These are phyloP conservation scores for Hyaena hyaena DNA, from an alignment of 2,113 vertebrate species.

Conservation along the genomic window DNA sequence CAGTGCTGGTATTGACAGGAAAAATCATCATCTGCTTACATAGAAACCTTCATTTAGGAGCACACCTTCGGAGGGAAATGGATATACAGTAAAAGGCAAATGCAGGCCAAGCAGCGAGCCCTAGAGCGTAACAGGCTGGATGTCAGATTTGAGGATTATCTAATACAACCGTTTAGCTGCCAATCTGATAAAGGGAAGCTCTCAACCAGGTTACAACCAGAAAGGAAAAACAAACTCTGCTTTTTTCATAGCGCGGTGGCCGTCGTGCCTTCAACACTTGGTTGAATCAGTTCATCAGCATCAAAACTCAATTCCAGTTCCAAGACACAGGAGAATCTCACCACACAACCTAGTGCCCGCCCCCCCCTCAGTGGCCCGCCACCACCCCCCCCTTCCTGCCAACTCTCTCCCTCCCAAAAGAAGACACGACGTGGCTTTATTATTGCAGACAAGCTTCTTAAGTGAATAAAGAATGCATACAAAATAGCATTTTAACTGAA, in stretches of 20 bases:
- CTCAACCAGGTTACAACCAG: constrained; percentile 84
- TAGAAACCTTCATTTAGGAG: constrained; percentile 84
- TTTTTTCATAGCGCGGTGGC: constrained; percentile 70
- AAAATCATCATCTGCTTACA: constrained; percentile 79
- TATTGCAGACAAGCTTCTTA: constrained; percentile 79
- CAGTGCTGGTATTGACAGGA: constrained; percentile 84
- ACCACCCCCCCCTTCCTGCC: constrained; percentile 45
- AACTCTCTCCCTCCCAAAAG: constrained; percentile 70
- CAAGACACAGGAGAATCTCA: constrained; percentile 78
- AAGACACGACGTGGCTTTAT: constrained; percentile 80
- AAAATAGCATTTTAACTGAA: constrained; percentile 84
- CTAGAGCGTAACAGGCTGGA: constrained; percentile 84
- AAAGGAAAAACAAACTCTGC: constrained; percentile 82
- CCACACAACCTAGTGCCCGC: constrained; percentile 63
- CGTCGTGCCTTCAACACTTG: constrained; percentile 72
- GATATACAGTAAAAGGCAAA: constrained; percentile 84
- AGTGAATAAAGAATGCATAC: constrained; percentile 80
- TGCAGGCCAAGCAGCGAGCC: constrained; percentile 84
- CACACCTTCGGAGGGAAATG: constrained; percentile 84
- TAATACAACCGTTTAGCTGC: constrained; percentile 87
- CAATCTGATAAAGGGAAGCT: constrained; percentile 85
- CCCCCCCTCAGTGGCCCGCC: constrained; percentile 67
- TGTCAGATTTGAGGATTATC: constrained; percentile 84
- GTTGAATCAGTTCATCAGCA: constrained; percentile 76
- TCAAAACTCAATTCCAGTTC: constrained; percentile 78